Evolutionary conservation across 2,888 invertebrate genomes (phyloP).

Genomic region (Conomelus anceps): DNA sequence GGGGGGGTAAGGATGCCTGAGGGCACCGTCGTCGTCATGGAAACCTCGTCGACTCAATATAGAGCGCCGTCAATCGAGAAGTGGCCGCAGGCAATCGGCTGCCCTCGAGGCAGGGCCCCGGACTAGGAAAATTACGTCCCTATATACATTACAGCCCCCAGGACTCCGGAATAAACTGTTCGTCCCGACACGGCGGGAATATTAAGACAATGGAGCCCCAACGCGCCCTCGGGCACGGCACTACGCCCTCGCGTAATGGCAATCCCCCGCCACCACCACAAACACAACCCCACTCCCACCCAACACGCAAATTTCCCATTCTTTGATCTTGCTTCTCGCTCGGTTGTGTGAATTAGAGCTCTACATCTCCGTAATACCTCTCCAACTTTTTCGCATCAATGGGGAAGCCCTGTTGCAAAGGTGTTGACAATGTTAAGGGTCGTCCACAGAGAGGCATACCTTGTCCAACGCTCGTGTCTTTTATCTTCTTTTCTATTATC

Average conservation of each 20-base stretch:
- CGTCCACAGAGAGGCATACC: neutral
- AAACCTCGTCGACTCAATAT: conserved; percentile 6
- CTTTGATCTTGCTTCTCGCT: neutral
- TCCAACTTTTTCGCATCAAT: neutral
- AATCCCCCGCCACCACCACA: neutral
- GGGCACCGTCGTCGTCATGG: neutral
- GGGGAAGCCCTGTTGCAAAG: neutral
- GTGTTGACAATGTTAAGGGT: neutral
- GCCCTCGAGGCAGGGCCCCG: neutral
- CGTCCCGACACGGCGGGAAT: neutral
- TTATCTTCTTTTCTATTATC: neutral
- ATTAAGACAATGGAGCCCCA: conserved; percentile 3
- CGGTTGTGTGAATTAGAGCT: neutral
- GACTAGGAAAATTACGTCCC: conserved; percentile 9
- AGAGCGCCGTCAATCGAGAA: conserved; percentile 9
- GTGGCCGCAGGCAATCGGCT: neutral
- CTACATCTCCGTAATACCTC: too few species aligned
- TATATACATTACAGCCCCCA: conserved; percentile 3
- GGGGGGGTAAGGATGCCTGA: neutral
- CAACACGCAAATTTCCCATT: neutral
- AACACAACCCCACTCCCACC: neutral
- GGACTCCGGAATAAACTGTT: conserved; percentile 8
- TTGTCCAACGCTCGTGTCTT: neutral
- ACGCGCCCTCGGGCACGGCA: neutral
- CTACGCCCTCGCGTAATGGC: neutral